phyloP scores from a whole-genome alignment of 2,888 invertebrate genomes.

The Epinotia ramella region DNA sequence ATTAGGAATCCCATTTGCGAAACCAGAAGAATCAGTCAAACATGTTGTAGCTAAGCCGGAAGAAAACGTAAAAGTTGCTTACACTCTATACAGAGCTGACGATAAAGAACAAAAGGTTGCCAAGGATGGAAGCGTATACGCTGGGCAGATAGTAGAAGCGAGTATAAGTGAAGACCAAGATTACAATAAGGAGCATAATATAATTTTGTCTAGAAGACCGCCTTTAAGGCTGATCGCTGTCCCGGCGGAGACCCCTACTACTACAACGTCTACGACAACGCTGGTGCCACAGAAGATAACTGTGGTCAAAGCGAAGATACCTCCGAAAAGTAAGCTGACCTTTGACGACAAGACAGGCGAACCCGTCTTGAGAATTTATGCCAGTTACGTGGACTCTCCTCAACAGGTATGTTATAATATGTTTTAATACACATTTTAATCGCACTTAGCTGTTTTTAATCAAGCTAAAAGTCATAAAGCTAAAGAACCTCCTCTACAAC shows the following conservation, averaged over 20 bases:
- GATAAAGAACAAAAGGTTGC: conserved; percentile 67
- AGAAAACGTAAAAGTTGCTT: conserved; percentile 73
- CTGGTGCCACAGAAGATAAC: conserved; percentile 59
- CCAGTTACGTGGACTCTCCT: conserved; percentile 73
- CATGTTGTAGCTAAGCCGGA: conserved; percentile 65
- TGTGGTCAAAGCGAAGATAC: conserved; percentile 74
- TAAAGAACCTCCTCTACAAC: too few species aligned
- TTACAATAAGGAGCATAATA: conserved; percentile 72
- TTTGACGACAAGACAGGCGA: conserved; percentile 79
- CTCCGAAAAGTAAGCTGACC: conserved; percentile 75
- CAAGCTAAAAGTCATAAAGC: too few species aligned
- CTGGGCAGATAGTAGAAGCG: conserved; percentile 79
- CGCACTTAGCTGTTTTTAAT: background rate
- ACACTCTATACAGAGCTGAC: conserved; percentile 70
- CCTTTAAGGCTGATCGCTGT: conserved; percentile 69
- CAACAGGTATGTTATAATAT: conserved; percentile 62
- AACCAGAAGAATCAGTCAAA: conserved; percentile 70
- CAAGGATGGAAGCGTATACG: conserved; percentile 70
- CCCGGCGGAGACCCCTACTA: conserved; percentile 58
- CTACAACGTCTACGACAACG: conserved; percentile 49
- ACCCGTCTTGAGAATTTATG: conserved; percentile 84
- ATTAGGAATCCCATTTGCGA: conserved; percentile 69
- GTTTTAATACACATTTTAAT: background rate
- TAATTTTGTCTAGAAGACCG: conserved; percentile 64
- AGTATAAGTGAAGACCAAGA: conserved; percentile 76